phyloP scores from a whole-genome alignment of 2,113 vertebrate species.

The Antechinus stuartii region DNA sequence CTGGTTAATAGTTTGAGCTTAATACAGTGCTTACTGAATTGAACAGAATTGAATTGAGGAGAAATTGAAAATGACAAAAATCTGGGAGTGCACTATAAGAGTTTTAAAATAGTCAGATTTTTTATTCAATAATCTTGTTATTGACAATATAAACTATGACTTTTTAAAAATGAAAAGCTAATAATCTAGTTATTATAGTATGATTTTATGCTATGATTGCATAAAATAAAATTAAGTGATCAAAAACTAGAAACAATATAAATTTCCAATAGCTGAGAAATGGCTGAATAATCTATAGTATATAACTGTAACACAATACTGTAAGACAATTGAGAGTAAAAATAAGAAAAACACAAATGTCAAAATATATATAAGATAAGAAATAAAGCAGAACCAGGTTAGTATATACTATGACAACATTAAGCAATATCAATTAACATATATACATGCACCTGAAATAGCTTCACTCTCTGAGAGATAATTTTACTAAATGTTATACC shows the following conservation, averaged over 20 bases:
- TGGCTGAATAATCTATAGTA: not conserved
- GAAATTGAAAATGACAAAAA: not conserved
- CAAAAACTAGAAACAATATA: not conserved
- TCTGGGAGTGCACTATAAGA: not conserved
- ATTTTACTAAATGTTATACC: not conserved
- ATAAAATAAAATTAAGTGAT: not conserved
- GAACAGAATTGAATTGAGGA: not conserved
- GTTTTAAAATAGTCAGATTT: not conserved
- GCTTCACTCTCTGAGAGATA: not conserved
- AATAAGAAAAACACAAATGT: not conserved
- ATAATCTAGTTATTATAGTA: not conserved
- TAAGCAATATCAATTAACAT: not conserved
- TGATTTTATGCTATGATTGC: not conserved
- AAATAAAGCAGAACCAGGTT: not conserved
- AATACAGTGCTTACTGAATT: not conserved
- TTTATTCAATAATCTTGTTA: not conserved
- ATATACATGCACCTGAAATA: not conserved
- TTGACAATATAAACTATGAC: not conserved
- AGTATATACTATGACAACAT: not conserved
- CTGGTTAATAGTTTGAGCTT: not conserved
- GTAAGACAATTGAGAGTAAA: not conserved
- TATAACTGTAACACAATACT: not conserved
- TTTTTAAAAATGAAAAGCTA: not conserved
- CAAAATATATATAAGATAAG: not conserved
- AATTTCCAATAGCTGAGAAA: not conserved